Evolutionary conservation across 2,888 invertebrate species (phyloP).

Genomic region (Leptopilina myrica): DNA sequence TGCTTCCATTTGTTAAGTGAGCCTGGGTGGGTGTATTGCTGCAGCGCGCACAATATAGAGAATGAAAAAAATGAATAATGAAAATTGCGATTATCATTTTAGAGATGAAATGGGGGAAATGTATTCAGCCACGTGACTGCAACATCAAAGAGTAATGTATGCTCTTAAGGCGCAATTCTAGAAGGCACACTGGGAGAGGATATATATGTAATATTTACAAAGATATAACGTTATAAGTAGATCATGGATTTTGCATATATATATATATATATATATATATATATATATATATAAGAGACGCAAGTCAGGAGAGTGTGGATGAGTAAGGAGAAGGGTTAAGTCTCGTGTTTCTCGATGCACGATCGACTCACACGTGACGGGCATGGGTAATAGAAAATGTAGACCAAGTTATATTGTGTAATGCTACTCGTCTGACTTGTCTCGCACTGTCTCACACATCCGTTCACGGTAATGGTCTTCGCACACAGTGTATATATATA

Average conservation of each 20-base stretch:
- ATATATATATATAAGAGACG: too few relatives aligned
- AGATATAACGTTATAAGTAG: conserved; percentile 5
- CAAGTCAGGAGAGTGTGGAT: background rate
- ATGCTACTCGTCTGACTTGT: background rate
- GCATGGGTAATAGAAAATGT: conserved; percentile 35
- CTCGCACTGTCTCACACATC: conserved; percentile 9
- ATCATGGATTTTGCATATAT: conserved; percentile 12
- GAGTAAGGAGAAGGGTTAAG: conserved; percentile 13
- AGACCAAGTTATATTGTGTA: conserved; percentile 6
- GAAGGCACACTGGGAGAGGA: background rate
- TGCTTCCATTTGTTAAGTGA: too few relatives aligned
- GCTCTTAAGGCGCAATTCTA: conserved; percentile 5
- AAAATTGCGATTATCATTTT: background rate
- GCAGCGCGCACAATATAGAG: too few relatives aligned
- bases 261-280: too few relatives aligned
- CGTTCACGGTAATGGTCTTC: background rate
- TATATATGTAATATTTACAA: conserved; percentile 14
- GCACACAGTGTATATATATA: too few relatives aligned
- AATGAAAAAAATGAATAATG: too few relatives aligned
- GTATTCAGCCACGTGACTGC: background rate
- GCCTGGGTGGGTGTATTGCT: too few relatives aligned
- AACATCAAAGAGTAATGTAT: conserved; percentile 6
- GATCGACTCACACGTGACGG: conserved; percentile 32
- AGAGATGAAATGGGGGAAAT: background rate
- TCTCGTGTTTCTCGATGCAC: conserved; percentile 31